phyloP scores from a whole-genome alignment of 2,797 vertebrate species.

The Pogonophryne albipinna region DNA sequence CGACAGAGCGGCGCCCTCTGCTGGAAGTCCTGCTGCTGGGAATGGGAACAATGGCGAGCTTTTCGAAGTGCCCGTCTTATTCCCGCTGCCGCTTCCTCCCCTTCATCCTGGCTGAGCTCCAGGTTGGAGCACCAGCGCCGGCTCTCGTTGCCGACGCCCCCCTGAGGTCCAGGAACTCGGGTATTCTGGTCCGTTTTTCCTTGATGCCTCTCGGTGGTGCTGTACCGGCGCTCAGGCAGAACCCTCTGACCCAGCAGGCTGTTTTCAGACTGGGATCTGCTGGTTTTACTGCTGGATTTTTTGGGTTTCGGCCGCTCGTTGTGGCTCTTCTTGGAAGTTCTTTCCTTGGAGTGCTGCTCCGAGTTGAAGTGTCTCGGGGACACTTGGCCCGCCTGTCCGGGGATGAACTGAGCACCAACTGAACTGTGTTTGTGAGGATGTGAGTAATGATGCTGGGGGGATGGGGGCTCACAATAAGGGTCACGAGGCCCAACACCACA shows the following conservation, averaged over 20 bases:
- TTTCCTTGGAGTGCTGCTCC: conserved; percentile 66
- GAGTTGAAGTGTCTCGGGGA: conserved; percentile 67
- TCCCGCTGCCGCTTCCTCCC: conserved; percentile 55
- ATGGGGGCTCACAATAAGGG: conserved; percentile 72
- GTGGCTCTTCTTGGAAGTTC: conserved; percentile 81
- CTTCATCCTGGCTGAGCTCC: conserved; percentile 90
- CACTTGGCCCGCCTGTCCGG: conserved; percentile 75
- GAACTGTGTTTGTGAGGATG: conserved; percentile 78
- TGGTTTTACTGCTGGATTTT: conserved; percentile 82
- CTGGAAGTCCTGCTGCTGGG: conserved; percentile 62
- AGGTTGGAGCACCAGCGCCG: conserved; percentile 89
- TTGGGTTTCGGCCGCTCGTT: conserved; percentile 76
- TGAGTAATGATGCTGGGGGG: conserved; percentile 75
- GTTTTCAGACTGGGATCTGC: conserved; percentile 89
- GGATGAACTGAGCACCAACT: conserved; percentile 88
- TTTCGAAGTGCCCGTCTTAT: conserved; percentile 57
- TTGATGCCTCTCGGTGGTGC: conserved; percentile 83
- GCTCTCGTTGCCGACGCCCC: conserved; percentile 53
- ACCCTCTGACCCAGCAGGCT: conserved; percentile 84
- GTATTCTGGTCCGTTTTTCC: conserved; percentile 58
- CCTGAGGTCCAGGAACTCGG: conserved; percentile 60
- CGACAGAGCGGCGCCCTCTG: conserved; percentile 76
- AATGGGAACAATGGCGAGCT: conserved; percentile 56
- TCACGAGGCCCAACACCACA: conserved; percentile 71
- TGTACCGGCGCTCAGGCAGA: conserved; percentile 83